These are phyloP conservation scores for Gila robusta DNA, from an alignment of 2,797 vertebrate genomes.

Conservation along the genomic window DNA sequence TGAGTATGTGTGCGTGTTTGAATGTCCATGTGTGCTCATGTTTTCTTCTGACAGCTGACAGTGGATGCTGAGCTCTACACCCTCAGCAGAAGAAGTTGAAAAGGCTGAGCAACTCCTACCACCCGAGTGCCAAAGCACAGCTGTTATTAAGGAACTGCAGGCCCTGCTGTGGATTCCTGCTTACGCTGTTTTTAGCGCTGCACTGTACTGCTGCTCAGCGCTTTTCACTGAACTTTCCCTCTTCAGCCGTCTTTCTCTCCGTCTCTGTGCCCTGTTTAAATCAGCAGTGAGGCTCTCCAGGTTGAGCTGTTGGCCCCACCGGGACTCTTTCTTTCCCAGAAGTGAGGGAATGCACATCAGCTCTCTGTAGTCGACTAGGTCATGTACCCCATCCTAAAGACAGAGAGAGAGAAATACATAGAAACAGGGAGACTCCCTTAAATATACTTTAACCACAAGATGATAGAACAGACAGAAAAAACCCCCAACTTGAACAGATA, in stretches of 20 bases:
- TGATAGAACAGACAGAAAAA: conserved; percentile 1
- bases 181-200: conserved; percentile 19
- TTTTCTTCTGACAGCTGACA: conserved; percentile 40
- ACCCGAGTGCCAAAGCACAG: conserved; percentile 17
- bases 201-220: conserved; percentile 39
- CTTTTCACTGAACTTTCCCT: conserved; percentile 24
- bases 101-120: conserved; percentile 34
- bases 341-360: neutral
- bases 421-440: conserved; percentile 18
- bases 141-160: conserved; percentile 44
- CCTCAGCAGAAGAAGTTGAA: conserved; percentile 44
- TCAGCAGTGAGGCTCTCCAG: conserved; percentile 22
- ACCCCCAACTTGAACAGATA: neutral
- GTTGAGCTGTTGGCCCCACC: conserved; percentile 18
- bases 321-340: conserved; percentile 8
- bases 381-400: neutral
- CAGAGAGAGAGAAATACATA: neutral
- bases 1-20: neutral
- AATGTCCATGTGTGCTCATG: conserved; percentile 2
- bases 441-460: conserved; percentile 11
- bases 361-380: conserved; percentile 30
- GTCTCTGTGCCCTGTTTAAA: conserved; percentile 22
- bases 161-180: conserved; percentile 44
- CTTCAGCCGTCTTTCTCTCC: conserved; percentile 19
- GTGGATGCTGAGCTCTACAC: conserved; percentile 41